Evolutionary conservation across 1,140 invertebrate genomes (phyloP).

Genomic region (Lordiphosa clarofinis): DNA sequence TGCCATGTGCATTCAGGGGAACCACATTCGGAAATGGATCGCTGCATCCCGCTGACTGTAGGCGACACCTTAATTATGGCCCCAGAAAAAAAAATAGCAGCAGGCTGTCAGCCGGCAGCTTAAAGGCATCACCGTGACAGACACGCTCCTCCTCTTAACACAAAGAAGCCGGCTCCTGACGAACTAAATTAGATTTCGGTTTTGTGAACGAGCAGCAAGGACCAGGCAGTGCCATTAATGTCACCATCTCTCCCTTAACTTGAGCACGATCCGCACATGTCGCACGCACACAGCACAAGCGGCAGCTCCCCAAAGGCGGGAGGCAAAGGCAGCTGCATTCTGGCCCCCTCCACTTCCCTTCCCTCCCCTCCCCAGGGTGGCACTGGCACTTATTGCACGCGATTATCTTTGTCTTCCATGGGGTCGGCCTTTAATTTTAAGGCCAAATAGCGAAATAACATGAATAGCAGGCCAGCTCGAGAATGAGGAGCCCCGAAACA

Average conservation of each 20-base stretch:
- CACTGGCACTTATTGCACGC: conserved; percentile 27
- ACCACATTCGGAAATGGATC: conserved; percentile 25
- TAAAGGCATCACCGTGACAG: conserved; percentile 37
- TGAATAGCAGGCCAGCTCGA: conserved; percentile 6
- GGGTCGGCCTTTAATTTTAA: conserved; percentile 36
- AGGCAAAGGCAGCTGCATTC: conserved; percentile 13
- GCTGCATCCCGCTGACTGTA: conserved; percentile 23
- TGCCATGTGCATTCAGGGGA: conserved; percentile 8
- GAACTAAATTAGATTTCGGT: conserved; percentile 73
- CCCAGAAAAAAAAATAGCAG: background rate
- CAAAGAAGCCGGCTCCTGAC: conserved; percentile 27
- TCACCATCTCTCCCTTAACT: conserved; percentile 14
- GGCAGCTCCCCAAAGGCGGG: conserved; percentile 9
- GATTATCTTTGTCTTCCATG: conserved; percentile 23
- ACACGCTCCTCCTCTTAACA: background rate
- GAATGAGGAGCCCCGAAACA: background rate
- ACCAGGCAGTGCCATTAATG: conserved; percentile 31
- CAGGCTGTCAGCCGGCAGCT: conserved; percentile 2
- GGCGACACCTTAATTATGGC: conserved; percentile 68
- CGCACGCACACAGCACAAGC: conserved; percentile 22
- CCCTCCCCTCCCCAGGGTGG: no score
- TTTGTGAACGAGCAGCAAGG: conserved; percentile 37
- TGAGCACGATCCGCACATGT: conserved; percentile 38
- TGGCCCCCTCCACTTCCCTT: conserved; percentile 2
- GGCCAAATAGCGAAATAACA: conserved; percentile 35